These are phyloP conservation scores for Sceloporus tristichus DNA, from an alignment of 2,113 vertebrate genomes.

Conservation along the genomic window DNA sequence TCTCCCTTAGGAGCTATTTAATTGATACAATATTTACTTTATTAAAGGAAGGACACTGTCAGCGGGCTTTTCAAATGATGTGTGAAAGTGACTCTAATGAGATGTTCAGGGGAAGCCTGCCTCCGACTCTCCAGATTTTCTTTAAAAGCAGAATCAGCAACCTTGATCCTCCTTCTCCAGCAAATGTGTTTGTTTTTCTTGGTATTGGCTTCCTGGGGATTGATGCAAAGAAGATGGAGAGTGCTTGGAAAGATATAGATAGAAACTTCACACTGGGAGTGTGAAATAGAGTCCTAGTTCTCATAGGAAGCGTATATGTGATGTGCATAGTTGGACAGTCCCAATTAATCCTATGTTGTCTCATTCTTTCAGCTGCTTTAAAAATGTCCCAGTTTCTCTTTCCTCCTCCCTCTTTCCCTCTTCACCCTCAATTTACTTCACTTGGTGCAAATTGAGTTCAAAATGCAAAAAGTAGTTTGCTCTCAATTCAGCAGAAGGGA, in stretches of 20 bases:
- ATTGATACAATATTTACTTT: constrained; percentile 68
- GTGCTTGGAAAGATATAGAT: background rate
- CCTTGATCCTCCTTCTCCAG: constrained; percentile 59
- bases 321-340: background rate
- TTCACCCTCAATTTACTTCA: no score
- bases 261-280: no score
- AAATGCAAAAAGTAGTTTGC: no score
- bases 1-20: constrained; percentile 55
- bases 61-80: constrained; percentile 63
- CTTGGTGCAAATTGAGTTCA: no score
- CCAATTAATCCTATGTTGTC: background rate
- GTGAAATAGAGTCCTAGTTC: fast-evolving
- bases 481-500: no score
- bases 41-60: constrained; percentile 62
- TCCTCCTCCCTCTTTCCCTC: background rate
- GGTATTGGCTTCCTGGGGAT: fast-evolving
- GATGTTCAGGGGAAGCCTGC: constrained; percentile 60
- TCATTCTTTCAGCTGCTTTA: background rate
- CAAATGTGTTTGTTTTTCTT: background rate
- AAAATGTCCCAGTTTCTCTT: background rate
- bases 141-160: constrained; percentile 61
- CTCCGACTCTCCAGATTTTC: constrained; percentile 54
- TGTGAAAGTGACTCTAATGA: constrained; percentile 75
- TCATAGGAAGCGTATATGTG: background rate
- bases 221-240: background rate